These are phyloP conservation scores for Troilus luridus DNA, from an alignment of 2,888 invertebrate species.

Conservation along the genomic window DNA sequence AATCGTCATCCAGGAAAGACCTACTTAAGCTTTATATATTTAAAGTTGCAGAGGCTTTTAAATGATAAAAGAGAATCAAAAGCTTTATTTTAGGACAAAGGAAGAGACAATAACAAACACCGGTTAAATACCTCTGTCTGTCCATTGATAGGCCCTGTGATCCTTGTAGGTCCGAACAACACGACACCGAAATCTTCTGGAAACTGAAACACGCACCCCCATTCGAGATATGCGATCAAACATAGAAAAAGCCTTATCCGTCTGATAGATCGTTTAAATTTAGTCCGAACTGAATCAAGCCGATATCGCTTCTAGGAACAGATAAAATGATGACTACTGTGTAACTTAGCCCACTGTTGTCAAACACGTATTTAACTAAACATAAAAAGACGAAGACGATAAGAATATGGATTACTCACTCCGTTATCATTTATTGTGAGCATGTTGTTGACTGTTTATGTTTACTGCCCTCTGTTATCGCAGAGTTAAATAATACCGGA, in stretches of 20 bases:
- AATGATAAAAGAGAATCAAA: background rate
- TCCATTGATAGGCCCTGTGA: background rate
- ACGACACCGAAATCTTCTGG: background rate
- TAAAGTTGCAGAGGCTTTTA: background rate
- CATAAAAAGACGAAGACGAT: background rate
- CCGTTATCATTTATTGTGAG: background rate
- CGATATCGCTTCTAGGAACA: background rate
- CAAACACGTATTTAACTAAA: background rate
- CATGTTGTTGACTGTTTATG: background rate
- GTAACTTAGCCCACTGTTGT: conserved; percentile 21
- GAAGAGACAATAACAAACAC: background rate
- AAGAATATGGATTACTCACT: background rate
- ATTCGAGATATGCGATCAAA: background rate
- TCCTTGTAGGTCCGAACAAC: background rate
- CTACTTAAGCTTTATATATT: background rate
- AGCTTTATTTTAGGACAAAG: background rate
- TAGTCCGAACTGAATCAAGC: background rate
- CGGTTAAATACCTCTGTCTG: background rate
- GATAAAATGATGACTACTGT: background rate
- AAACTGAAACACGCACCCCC: background rate
- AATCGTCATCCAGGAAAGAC: too few relatives aligned
- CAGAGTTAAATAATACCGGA: background rate
- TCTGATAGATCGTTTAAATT: background rate
- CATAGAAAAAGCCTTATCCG: background rate
- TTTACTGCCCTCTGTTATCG: background rate